Evolutionary conservation across 1,140 invertebrate genomes (phyloP).

Genomic region (Drosophila takahashii): DNA sequence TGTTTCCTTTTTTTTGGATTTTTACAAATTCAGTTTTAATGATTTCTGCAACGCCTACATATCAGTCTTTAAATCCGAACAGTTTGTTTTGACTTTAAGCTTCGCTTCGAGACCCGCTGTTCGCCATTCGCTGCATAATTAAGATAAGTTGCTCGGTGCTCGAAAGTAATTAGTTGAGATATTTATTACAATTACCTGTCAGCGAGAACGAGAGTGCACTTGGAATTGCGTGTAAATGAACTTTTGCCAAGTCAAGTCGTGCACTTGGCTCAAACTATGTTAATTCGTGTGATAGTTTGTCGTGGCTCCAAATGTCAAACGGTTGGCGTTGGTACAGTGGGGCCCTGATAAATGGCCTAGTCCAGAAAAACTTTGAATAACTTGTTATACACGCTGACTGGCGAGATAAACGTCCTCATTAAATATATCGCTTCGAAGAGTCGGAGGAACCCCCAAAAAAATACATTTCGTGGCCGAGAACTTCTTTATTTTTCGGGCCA

Average conservation of each 20-base stretch:
- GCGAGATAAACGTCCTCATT: conserved; percentile 51
- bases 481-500: conserved; percentile 46
- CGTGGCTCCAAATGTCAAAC: conserved; percentile 60
- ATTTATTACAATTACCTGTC: conserved; percentile 82
- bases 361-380: conserved; percentile 15
- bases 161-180: conserved; percentile 74
- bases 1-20: not conserved
- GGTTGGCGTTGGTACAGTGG: conserved; percentile 53
- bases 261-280: conserved; percentile 66
- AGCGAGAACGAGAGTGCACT: conserved; percentile 41
- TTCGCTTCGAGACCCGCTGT: not conserved
- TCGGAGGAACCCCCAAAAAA: conserved; percentile 32
- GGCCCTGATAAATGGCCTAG: conserved; percentile 23
- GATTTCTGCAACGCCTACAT: conserved; percentile 17
- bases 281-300: conserved; percentile 67
- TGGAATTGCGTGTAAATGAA: conserved; percentile 56
- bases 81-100: conserved; percentile 24
- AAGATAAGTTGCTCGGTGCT: conserved; percentile 69
- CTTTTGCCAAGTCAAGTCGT: conserved; percentile 50
- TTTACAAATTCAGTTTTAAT: conserved; percentile 33
- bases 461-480: conserved; percentile 44
- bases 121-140: conserved; percentile 52
- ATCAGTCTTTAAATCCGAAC: conserved; percentile 20
- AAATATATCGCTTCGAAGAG: conserved; percentile 48
- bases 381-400: conserved; percentile 32